A percentile compares a stretch with the other conserved stretches of the same genome.
These are phyloP conservation scores for Omphaloscelis lunosa DNA, from an alignment of 2,888 invertebrate genomes.

Conservation along the genomic window DNA sequence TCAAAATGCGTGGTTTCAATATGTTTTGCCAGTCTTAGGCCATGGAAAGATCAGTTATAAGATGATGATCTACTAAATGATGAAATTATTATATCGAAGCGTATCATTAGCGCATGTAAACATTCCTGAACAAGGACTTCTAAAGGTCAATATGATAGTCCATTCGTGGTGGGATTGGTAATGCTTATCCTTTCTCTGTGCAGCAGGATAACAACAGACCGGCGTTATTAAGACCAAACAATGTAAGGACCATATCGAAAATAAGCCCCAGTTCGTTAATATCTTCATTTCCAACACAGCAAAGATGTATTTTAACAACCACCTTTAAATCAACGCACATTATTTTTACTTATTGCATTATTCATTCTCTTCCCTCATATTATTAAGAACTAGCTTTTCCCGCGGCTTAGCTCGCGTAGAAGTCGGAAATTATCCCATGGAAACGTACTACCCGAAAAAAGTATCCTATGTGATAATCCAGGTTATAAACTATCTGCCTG, in stretches of 20 bases:
- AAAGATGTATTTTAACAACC: not conserved
- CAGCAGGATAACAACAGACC: not conserved
- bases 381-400: no score
- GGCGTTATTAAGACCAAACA: not conserved
- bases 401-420: no score
- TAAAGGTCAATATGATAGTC: not conserved
- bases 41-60: not conserved
- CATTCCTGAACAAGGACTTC: no score
- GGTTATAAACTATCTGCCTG: no score
- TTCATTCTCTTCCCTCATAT: not conserved
- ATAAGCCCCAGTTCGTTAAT: not conserved
- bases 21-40: not conserved
- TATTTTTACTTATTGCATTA: no score
- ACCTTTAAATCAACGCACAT: not conserved
- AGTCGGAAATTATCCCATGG: no score
- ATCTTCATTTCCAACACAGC: conserved; percentile 10
- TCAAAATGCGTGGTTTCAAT: not conserved
- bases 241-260: not conserved
- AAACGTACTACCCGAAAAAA: no score
- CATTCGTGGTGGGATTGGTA: not conserved
- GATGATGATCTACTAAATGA: no score
- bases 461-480: no score
- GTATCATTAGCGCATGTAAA: no score
- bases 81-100: no score
- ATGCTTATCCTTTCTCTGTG: not conserved